phyloP scores from a whole-genome alignment of 2,888 invertebrate species.

The Apomyelois bistriatella region DNA sequence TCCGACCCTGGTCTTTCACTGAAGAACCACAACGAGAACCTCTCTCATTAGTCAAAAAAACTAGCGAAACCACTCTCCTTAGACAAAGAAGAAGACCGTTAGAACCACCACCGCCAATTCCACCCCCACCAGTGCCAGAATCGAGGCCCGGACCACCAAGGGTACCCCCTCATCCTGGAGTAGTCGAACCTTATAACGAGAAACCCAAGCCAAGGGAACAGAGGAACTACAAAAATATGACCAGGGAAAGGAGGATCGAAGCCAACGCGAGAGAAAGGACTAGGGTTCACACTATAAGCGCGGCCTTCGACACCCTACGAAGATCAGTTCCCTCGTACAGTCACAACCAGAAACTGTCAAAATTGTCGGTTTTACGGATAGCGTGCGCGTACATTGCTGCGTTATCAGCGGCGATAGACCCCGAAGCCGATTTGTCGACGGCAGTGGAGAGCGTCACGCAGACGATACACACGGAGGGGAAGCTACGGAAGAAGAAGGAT shows the following conservation, averaged over 20 bases:
- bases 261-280: conserved; percentile 96
- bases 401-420: conserved; percentile 86
- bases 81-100: conserved; percentile 57
- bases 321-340: conserved; percentile 93
- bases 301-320: conserved; percentile 94
- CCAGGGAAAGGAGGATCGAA: conserved; percentile 93
- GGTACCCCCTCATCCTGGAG: conserved; percentile 78
- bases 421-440: conserved; percentile 83
- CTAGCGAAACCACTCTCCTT: conserved; percentile 49
- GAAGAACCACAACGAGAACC: conserved; percentile 83
- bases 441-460: conserved; percentile 94
- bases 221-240: conserved; percentile 97
- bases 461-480: conserved; percentile 95
- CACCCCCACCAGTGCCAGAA: conserved; percentile 41
- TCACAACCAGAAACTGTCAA: conserved; percentile 95
- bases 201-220: conserved; percentile 80
- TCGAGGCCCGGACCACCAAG: conserved; percentile 59
- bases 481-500: conserved; percentile 91
- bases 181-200: conserved; percentile 50
- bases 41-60: conserved; percentile 80
- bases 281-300: conserved; percentile 96
- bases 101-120: conserved; percentile 49
- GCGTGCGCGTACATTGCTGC: conserved; percentile 96
- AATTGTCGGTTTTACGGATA: conserved; percentile 94
- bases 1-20: conserved; percentile 83